Conservation (phyloP, 37 sponge, comb jelly and placozoan genomes). For the Corticium candelabrum region DNA sequence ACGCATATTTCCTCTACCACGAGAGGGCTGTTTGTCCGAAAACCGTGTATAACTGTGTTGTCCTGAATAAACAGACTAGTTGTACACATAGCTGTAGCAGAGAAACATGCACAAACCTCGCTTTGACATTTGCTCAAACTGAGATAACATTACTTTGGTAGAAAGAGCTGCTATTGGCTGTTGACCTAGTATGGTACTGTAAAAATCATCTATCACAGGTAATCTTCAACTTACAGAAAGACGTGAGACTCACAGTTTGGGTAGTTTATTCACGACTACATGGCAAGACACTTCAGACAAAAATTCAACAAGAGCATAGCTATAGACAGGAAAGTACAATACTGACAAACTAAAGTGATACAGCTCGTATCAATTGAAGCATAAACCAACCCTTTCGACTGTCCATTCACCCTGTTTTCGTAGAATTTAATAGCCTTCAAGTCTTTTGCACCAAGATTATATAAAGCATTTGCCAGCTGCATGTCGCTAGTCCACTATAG, state of each 20-base stretch:
- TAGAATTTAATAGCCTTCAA: conserved; percentile 68
- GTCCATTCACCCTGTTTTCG: conserved; percentile 93
- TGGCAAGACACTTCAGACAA: conserved; percentile 34
- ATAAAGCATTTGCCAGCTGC: neutral
- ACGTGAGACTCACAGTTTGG: conserved; percentile 37
- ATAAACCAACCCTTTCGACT: conserved; percentile 81
- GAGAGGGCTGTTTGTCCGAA: too few species aligned
- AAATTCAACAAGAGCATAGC: conserved; percentile 62
- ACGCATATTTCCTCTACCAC: too few species aligned
- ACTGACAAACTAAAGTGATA: neutral
- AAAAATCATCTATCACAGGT: neutral
- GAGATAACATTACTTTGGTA: conserved; percentile 41
- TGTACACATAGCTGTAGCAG: neutral
- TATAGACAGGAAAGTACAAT: conserved; percentile 1
- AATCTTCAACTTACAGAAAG: neutral
- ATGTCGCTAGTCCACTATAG: neutral
- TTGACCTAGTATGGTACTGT: conserved; percentile 40
- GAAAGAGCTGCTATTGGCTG: conserved; percentile 42
- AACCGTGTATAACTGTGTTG: too few species aligned
- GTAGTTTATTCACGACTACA: conserved; percentile 49
- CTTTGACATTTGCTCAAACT: conserved; percentile 69
- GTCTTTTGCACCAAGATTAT: conserved; percentile 33
- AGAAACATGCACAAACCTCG: conserved; percentile 17
- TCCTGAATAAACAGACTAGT: neutral
- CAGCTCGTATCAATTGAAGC: conserved; percentile 15